Conservation (phyloP, 2,888 invertebrate genomes). For the Cerastoderma edule region DNA sequence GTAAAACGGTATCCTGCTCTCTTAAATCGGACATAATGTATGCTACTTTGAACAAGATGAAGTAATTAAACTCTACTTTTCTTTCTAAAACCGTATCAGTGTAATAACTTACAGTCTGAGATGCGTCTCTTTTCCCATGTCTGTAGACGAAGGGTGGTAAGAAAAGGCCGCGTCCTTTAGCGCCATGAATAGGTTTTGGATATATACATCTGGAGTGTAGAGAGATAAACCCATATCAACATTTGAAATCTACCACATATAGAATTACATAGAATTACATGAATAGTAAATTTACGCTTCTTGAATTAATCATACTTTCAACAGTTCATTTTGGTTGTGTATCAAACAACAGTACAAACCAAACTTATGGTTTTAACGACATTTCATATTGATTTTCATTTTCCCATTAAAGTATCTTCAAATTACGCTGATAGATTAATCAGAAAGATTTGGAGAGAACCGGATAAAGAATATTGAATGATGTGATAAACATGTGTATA, state of each 20-base stretch:
- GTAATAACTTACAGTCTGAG: conserved; percentile 3
- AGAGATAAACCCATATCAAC: neutral
- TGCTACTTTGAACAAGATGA: too few relatives aligned
- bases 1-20: too few relatives aligned
- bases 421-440: too few relatives aligned
- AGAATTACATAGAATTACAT: neutral
- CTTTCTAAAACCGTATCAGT: neutral
- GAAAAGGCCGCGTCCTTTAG: conserved; percentile 18
- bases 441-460: too few relatives aligned
- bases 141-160: neutral
- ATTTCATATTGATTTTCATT: too few relatives aligned
- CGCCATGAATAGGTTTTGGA: conserved; percentile 11
- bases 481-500: too few relatives aligned
- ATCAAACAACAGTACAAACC: neutral
- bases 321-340: neutral
- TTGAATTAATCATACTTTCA: neutral
- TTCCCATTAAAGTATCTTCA: too few relatives aligned
- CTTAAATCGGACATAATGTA: too few relatives aligned
- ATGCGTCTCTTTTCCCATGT: neutral
- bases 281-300: neutral
- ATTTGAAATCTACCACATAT: neutral
- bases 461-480: too few relatives aligned
- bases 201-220: conserved; percentile 7
- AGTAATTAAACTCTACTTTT: too few relatives aligned
- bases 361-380: too few relatives aligned